Evolutionary conservation across 2,888 invertebrate genomes (phyloP).

Genomic region (Thyatira batis): DNA sequence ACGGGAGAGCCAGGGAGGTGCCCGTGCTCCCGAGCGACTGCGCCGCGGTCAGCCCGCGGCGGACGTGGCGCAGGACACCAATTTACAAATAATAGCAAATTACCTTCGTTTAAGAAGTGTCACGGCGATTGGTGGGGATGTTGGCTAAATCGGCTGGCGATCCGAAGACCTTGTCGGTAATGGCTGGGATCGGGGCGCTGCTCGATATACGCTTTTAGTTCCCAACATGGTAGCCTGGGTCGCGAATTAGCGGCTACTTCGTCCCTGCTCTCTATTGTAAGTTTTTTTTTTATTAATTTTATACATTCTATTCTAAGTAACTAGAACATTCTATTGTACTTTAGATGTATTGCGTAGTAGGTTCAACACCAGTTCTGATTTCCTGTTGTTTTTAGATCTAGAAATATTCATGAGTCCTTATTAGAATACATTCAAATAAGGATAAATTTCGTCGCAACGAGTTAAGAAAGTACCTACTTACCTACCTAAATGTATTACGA

Average conservation of each 20-base stretch:
- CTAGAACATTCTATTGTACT: too few relatives aligned
- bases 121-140: slow-evolving; percentile 79
- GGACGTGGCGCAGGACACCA: slow-evolving; percentile 74
- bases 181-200: slow-evolving; percentile 66
- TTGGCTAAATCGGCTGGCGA: slow-evolving; percentile 77
- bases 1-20: slow-evolving; percentile 62
- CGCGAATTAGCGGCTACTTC: slow-evolving; percentile 53
- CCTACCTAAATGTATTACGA: too few relatives aligned
- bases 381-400: too few relatives aligned
- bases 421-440: too few relatives aligned
- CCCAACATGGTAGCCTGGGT: slow-evolving; percentile 51
- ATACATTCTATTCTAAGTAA: not conserved
- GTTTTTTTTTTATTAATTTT: slow-evolving; percentile 29
- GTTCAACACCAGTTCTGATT: too few relatives aligned
- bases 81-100: slow-evolving; percentile 82
- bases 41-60: slow-evolving; percentile 57
- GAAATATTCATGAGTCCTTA: too few relatives aligned
- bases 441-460: too few relatives aligned
- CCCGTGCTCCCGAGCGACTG: slow-evolving; percentile 74
- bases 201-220: slow-evolving; percentile 55
- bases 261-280: slow-evolving; percentile 35
- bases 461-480: too few relatives aligned
- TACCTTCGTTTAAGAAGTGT: slow-evolving; percentile 82
- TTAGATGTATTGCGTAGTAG: too few relatives aligned
- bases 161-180: slow-evolving; percentile 78